phyloP scores from a whole-genome alignment of 2,888 invertebrate genomes.

The Celastrina argiolus region DNA sequence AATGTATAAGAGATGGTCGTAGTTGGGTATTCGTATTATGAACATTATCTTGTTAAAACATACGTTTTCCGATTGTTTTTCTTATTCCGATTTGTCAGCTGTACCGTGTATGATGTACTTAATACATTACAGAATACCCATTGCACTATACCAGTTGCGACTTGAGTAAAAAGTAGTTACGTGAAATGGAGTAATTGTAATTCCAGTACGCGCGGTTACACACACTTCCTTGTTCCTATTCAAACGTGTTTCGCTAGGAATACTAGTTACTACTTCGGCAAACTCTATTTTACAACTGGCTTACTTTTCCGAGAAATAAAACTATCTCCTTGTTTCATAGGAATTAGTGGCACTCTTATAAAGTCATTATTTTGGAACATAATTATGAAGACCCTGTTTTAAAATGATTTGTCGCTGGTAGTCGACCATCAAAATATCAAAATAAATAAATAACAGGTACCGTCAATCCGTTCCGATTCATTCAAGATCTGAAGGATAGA shows the following conservation, averaged over 20 bases:
- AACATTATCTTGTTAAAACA: too few relatives aligned
- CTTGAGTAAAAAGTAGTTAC: conserved; percentile 5
- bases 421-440: too few relatives aligned
- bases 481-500: too few relatives aligned
- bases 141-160: not conserved
- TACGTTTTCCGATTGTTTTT: too few relatives aligned
- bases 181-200: conserved; percentile 18
- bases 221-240: conserved; percentile 4
- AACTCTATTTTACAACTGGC: not conserved
- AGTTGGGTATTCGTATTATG: too few relatives aligned
- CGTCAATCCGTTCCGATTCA: too few relatives aligned
- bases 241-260: conserved; percentile 18
- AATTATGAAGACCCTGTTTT: too few relatives aligned
- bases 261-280: not conserved
- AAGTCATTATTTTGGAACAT: too few relatives aligned
- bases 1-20: too few relatives aligned
- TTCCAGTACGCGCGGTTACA: conserved; percentile 16
- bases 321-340: not conserved
- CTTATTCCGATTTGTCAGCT: too few relatives aligned
- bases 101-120: not conserved
- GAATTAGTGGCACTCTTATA: not conserved
- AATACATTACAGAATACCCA: not conserved
- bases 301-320: not conserved
- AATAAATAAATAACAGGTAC: too few relatives aligned
- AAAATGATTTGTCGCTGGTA: too few relatives aligned